Evolutionary conservation across 2,797 vertebrate species (phyloP).

Genomic region (Clarias laeviceps): DNA sequence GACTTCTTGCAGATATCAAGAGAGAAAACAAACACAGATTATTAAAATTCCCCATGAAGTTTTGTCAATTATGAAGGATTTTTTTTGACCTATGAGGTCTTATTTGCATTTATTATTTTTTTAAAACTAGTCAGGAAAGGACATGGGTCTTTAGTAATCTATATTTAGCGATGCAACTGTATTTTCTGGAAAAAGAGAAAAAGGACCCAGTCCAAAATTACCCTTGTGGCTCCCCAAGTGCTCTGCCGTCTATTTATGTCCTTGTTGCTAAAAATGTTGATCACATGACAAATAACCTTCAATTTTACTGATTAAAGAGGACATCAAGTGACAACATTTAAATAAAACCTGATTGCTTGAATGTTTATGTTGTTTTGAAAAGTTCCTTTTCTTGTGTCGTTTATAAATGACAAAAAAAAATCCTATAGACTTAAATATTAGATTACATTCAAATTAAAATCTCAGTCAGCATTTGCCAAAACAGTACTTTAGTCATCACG

Average conservation of each 20-base stretch:
- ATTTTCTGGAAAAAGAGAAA: constrained; percentile 8
- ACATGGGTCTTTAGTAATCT: not conserved
- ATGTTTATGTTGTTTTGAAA: constrained; percentile 11
- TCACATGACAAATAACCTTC: constrained; percentile 27
- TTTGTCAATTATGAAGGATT: not conserved
- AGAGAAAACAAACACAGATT: not conserved
- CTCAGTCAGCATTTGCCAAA: not conserved
- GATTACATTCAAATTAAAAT: constrained; percentile 25
- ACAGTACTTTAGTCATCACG: not conserved
- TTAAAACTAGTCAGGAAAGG: not conserved
- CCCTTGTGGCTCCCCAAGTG: not conserved
- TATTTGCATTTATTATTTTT: not conserved
- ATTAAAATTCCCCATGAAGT: not conserved
- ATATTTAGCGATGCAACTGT: constrained; percentile 8
- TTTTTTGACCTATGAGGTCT: not conserved
- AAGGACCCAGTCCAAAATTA: not conserved
- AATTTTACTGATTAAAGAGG: constrained; percentile 29
- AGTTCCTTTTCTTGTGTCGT: not conserved
- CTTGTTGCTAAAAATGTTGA: constrained; percentile 16
- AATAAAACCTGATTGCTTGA: constrained; percentile 8
- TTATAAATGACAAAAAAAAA: constrained; percentile 9
- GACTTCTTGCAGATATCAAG: not conserved
- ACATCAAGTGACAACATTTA: constrained; percentile 16
- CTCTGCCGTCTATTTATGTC: constrained; percentile 11
- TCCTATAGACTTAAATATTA: constrained; percentile 16